phyloP scores from a whole-genome alignment of 2,113 vertebrate species.

The Gallinago paraguaiae region DNA sequence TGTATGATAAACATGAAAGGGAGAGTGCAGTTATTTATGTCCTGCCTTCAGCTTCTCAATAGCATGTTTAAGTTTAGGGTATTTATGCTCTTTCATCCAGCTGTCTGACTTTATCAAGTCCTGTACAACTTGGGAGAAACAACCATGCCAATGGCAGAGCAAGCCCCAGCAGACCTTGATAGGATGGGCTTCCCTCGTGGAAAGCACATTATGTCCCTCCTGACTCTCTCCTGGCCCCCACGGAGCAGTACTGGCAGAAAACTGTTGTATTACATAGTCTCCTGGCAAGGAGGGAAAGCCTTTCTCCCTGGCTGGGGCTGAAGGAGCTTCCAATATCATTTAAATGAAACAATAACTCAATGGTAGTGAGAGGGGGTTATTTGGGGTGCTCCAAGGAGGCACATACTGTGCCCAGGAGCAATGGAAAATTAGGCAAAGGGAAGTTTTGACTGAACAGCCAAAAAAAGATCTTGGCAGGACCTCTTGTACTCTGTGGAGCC shows the following conservation, averaged over 20 bases:
- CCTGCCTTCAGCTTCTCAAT: slow-evolving; percentile 69
- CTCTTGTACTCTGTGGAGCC: slow-evolving; percentile 34
- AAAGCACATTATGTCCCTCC: slow-evolving; percentile 35
- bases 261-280: neutral
- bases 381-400: slow-evolving; percentile 48
- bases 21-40: slow-evolving; percentile 73
- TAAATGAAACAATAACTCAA: slow-evolving; percentile 44
- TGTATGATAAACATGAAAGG: slow-evolving; percentile 72
- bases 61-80: slow-evolving; percentile 63
- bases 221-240: slow-evolving; percentile 10
- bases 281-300: slow-evolving; percentile 39
- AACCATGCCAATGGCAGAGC: slow-evolving; percentile 18
- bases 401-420: slow-evolving; percentile 48
- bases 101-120: slow-evolving; percentile 69
- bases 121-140: slow-evolving; percentile 44
- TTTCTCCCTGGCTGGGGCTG: slow-evolving; percentile 30
- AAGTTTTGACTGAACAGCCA: slow-evolving; percentile 51
- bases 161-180: slow-evolving; percentile 31
- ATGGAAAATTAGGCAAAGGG: slow-evolving; percentile 58
- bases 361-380: slow-evolving; percentile 24
- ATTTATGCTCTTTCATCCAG: slow-evolving; percentile 68
- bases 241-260: slow-evolving; percentile 7
- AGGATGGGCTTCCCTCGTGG: neutral
- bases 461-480: slow-evolving; percentile 55
- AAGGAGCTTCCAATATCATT: slow-evolving; percentile 38